Evolutionary conservation across 2,797 vertebrate genomes (phyloP), one percentile per base, ranked within the genome.

Genomic region (Pipistrellus pygmaeus): DNA sequence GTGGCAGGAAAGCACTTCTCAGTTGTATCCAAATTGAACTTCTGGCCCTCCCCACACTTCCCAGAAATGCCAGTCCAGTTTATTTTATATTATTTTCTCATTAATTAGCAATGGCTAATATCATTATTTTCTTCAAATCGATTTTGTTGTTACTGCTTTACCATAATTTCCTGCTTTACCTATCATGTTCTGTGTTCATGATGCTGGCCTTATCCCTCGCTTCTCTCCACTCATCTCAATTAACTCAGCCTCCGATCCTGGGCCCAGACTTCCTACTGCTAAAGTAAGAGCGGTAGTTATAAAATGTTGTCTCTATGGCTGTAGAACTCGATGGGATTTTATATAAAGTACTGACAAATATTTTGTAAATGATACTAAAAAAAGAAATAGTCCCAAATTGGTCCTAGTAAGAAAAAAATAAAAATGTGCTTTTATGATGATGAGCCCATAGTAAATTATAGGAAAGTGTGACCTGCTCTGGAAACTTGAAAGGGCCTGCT

Each of bases 121-220:
- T 48, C 18, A 62, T 85, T 68, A 60, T 72, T 78, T 64, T 66
- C 55, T 93, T 48, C 4, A 41, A 25, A 57, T 32, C 6, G 55
- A 6, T 62, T 69, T 96, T 13, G 5, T 91, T 44, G 6, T 89
- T 83, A 91, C 71, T 92, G 13, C 14, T 21, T 94, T 77, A 72
- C 48, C 48, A 66, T 48, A 13, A 80, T 87, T 87, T 89, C 25
- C 30, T 66, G 53, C 60, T 60, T 93, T 88, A 25, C 20, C 69
- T 23, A 27, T 38, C 10, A 30, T 0, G 25, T 86, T 55, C 68
- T 73, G 25, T 27, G 3, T 75, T 71, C 15, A 1, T 53, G 51
- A 27, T 32, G 32, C 57, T 57, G 35, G 25, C 41, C 76, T 84
- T 12, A 5, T 30, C 27, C 53, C 21, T 41, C 32, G 69, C 8